These are phyloP conservation scores for Gymnarchus niloticus DNA, from an alignment of 2,113 vertebrate genomes.

Conservation along the genomic window DNA sequence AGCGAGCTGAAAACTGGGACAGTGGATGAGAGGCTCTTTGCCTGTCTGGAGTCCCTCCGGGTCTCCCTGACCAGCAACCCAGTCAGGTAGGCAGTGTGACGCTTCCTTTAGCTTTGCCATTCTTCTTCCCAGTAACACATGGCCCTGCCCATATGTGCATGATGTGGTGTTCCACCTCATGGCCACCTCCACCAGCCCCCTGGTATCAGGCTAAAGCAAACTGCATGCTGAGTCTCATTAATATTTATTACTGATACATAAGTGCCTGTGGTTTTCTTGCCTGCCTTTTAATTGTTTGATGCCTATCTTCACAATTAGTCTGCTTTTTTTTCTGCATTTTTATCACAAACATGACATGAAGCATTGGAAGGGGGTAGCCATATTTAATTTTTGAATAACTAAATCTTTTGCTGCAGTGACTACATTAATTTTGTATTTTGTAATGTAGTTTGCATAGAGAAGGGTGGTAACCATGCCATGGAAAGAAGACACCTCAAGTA, in stretches of 20 bases:
- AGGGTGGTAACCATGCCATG: slow-evolving; percentile 11
- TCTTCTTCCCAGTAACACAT: slow-evolving; percentile 2
- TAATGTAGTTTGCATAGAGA: slow-evolving; percentile 22
- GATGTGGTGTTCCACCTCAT: slow-evolving; percentile 21
- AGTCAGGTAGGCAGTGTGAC: slow-evolving; percentile 76
- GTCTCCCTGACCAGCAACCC: slow-evolving; percentile 95
- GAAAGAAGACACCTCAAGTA: not conserved
- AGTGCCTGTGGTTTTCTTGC: slow-evolving; percentile 29
- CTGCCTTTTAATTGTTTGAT: slow-evolving; percentile 47
- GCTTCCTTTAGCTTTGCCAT: not conserved
- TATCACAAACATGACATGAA: slow-evolving; percentile 37
- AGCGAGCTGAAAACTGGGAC: slow-evolving; percentile 81
- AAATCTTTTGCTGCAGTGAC: slow-evolving; percentile 19
- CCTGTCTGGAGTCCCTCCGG: slow-evolving; percentile 83
- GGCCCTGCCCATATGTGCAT: slow-evolving; percentile 24
- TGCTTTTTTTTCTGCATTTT: slow-evolving; percentile 32
- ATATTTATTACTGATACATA: slow-evolving; percentile 39
- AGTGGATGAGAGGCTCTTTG: slow-evolving; percentile 81
- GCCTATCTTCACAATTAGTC: slow-evolving; percentile 32
- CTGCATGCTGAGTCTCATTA: slow-evolving; percentile 41
- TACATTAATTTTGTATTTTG: slow-evolving; percentile 30
- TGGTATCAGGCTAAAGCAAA: slow-evolving; percentile 25
- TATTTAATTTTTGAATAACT: slow-evolving; percentile 38
- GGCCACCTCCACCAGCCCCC: not conserved
- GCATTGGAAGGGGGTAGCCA: slow-evolving; percentile 21